These are phyloP conservation scores for Empidonax traillii DNA, from an alignment of 2,113 vertebrate genomes.

Conservation along the genomic window DNA sequence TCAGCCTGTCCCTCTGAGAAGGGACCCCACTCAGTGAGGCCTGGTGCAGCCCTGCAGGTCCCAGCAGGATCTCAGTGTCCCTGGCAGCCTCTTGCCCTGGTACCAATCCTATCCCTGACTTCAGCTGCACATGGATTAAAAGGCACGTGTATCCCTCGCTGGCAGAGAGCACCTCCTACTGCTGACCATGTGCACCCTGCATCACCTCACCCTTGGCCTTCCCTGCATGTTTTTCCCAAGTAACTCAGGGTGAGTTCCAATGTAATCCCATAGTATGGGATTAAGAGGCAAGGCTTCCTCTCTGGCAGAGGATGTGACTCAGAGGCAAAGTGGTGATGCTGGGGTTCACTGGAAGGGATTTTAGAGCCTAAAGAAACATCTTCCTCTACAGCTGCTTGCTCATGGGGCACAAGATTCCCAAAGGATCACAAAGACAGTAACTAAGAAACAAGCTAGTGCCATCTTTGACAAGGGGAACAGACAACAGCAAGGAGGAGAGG, in stretches of 20 bases:
- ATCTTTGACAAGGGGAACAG: background rate
- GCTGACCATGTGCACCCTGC: background rate
- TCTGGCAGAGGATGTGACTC: background rate
- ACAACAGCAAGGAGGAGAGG: background rate
- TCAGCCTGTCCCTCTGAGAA: background rate
- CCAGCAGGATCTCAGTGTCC: background rate
- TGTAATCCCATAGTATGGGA: background rate
- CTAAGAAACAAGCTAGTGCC: constrained; percentile 32
- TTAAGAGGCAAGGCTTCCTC: background rate
- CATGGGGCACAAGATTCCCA: constrained; percentile 12
- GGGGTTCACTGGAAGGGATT: background rate
- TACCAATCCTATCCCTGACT: accelerated
- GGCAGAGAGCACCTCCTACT: background rate
- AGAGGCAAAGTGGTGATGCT: background rate
- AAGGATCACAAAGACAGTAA: constrained; percentile 22
- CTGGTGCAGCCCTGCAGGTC: background rate
- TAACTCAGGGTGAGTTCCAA: background rate
- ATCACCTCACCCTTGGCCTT: background rate
- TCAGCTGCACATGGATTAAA: background rate
- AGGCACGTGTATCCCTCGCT: background rate
- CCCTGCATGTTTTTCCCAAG: background rate
- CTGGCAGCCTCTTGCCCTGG: background rate
- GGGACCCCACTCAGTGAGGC: background rate
- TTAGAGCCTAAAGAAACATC: background rate
- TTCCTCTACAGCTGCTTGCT: constrained; percentile 23